phyloP scores from a whole-genome alignment of 2,797 vertebrate genomes.

The Diglossa cyanea region DNA sequence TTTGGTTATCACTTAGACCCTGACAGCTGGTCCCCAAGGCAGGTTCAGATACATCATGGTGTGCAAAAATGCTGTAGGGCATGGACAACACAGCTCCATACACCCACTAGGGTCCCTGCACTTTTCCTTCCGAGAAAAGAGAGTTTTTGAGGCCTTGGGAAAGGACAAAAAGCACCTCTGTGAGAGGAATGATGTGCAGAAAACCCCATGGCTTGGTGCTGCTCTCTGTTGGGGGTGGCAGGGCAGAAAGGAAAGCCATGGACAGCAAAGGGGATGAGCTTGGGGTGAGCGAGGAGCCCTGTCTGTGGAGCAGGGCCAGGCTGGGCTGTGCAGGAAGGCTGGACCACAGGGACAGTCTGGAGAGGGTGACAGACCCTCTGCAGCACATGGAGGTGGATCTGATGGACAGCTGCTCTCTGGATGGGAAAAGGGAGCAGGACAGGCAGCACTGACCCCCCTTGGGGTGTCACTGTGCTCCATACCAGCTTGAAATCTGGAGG shows the following conservation, averaged over 20 bases:
- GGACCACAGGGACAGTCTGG: accelerated
- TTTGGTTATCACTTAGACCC: not conserved
- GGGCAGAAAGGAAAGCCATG: not conserved
- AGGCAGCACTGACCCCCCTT: not conserved
- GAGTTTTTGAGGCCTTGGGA: not conserved
- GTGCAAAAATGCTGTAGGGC: accelerated
- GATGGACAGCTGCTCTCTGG: not conserved
- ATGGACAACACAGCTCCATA: not conserved
- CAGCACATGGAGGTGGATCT: not conserved
- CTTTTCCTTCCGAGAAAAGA: not conserved
- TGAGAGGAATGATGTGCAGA: not conserved
- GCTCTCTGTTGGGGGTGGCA: accelerated
- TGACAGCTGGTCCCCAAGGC: not conserved
- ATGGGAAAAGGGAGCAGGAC: not conserved
- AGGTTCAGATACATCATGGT: not conserved
- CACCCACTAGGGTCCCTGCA: accelerated
- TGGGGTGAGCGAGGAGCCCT: not conserved
- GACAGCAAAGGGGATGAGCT: not conserved
- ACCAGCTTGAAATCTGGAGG: not conserved
- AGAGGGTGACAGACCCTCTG: not conserved
- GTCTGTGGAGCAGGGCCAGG: accelerated
- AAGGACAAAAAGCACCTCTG: not conserved
- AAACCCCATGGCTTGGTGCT: not conserved
- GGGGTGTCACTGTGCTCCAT: not conserved
- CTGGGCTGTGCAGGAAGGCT: not conserved